Conservation (phyloP, 1,140 invertebrate genomes). For the Ooceraea biroi region DNA sequence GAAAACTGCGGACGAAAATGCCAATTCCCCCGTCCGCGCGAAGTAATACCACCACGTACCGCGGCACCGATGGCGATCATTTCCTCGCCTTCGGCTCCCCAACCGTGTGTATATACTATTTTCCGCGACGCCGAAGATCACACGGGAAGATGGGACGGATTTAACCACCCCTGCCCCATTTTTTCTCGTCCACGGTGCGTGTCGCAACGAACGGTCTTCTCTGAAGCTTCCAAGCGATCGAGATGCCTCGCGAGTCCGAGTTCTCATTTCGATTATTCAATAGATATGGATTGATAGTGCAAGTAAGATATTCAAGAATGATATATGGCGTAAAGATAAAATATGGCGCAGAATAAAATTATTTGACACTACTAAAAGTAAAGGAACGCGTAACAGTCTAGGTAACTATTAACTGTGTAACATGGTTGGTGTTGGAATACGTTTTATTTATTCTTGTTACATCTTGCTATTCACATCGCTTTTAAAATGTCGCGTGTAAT, state of each 20-base stretch:
- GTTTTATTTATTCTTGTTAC: not conserved
- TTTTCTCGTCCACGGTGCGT: not conserved
- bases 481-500: constrained; percentile 24
- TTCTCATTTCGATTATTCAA: not conserved
- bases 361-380: not conserved
- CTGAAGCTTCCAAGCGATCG: not conserved
- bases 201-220: not conserved
- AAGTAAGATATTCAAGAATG: not conserved
- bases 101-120: not conserved
- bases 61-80: not conserved
- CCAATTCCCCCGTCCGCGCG: constrained; percentile 54
- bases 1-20: constrained; percentile 66
- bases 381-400: not conserved
- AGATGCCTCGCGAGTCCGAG: not conserved
- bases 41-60: constrained; percentile 44
- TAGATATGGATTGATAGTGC: not conserved
- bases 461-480: not conserved
- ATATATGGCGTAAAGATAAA: not conserved
- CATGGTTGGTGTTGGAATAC: not conserved
- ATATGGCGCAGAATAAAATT: not conserved
- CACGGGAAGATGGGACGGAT: not conserved
- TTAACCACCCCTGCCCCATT: not conserved
- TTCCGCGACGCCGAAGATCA: not conserved
- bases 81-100: constrained; percentile 6
- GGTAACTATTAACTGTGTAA: not conserved